Evolutionary conservation across 2,888 invertebrate species (phyloP).

Genomic region (Nephrotoma guestfalica): DNA sequence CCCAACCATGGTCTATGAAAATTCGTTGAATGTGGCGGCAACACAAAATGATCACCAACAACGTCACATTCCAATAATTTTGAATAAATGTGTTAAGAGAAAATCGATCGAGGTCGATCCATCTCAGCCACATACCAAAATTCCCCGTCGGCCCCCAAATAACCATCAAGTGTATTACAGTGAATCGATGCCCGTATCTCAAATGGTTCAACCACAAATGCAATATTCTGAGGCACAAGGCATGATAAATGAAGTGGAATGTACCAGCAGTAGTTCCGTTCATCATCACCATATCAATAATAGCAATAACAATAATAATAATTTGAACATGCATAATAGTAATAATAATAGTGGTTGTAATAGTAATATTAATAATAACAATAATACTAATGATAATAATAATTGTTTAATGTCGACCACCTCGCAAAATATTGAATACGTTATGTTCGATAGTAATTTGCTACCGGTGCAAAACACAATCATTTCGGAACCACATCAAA

Average conservation of each 20-base stretch:
- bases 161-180: neutral
- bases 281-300: neutral
- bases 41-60: neutral
- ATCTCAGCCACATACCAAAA: neutral
- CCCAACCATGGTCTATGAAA: neutral
- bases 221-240: neutral
- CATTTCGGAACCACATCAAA: conserved; percentile 9
- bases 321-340: neutral
- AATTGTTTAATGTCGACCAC: neutral
- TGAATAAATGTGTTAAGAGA: conserved; percentile 1
- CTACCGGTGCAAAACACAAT: conserved; percentile 9
- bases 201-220: neutral
- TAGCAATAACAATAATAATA: neutral
- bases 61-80: conserved; percentile 1
- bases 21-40: neutral
- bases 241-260: neutral
- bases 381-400: conserved; percentile 3
- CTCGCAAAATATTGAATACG: conserved; percentile 13
- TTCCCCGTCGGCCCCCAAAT: neutral
- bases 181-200: neutral
- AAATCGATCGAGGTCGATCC: neutral
- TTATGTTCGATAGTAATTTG: conserved; percentile 15
- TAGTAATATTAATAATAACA: neutral
- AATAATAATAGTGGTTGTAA: neutral
- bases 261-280: neutral